Evolutionary conservation across 1,140 invertebrate species (phyloP), one percentile per base, ranked within the genome.

Genomic region (Scaptomyza hsui): DNA sequence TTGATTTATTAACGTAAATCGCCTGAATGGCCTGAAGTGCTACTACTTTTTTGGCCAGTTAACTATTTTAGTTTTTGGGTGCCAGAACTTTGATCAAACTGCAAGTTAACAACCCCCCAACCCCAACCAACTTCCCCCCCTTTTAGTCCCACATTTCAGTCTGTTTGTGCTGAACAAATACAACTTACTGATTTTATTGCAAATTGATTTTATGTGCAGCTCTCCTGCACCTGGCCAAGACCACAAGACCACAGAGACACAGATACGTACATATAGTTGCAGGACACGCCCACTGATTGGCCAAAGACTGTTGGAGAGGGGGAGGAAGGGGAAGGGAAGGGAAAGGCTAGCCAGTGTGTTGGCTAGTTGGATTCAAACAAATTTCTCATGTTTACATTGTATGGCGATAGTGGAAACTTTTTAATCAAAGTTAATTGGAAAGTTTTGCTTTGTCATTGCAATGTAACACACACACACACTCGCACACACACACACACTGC

Each of bases 311-410:
- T 0, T 21, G 26, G 2, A 10, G 26, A 29, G 41, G 35, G 70
- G 49, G 60, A 60, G 63, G 44, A 18, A 1, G 3, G 10, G 9
- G 26, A 5, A 41, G 18, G 16, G n/a, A 52, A 7, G 32, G 32
- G 39, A 13, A 53, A 21, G 6, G 9, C n/a, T n/a, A n/a, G n/a
- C n/a, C 6, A 29, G 26, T 29, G 6, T 29, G 5, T 29, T 6
- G 26, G 72, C 63, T 16, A 70, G 67, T 80, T 76, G 72, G 86
- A 86, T 86, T 86, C 81, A 86, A 86, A 86, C 81, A 86, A 86
- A 86, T 86, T 86, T 86, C 86, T 86, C 82, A 86, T 86, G 81
- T 86, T 86, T 86, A 86, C 81, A 88, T 86, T 86, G 81, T 88
- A 75, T 75, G 79, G 74, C 78, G 81, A 86, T 86, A 86, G 81